These are phyloP conservation scores for Arge pagana DNA, from an alignment of 2,888 invertebrate species.

Conservation along the genomic window DNA sequence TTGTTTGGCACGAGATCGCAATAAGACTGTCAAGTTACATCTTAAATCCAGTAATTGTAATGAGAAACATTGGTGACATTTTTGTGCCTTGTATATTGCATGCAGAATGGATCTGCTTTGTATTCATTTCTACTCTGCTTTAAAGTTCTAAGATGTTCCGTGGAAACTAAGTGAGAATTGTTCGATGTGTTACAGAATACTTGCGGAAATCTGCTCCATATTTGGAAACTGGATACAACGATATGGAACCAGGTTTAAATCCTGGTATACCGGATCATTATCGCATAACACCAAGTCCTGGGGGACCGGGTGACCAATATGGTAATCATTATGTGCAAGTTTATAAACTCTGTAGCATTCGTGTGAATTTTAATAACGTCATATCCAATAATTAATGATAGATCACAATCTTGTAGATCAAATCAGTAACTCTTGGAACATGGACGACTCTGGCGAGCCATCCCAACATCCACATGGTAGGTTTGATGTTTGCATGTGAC, in stretches of 20 bases:
- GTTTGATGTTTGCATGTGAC: constrained; percentile 12
- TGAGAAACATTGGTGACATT: no score
- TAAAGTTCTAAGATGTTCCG: no score
- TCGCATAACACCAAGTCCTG: constrained; percentile 70
- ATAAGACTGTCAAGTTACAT: no score
- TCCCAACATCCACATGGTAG: constrained; percentile 56
- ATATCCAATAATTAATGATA: neutral
- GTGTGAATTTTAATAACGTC: neutral
- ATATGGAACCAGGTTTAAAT: constrained; percentile 62
- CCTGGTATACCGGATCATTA: constrained; percentile 61
- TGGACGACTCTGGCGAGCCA: constrained; percentile 57
- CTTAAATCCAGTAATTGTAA: no score
- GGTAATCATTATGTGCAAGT: constrained; percentile 44
- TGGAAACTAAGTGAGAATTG: no score
- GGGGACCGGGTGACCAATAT: constrained; percentile 66
- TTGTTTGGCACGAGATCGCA: no score
- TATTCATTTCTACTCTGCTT: no score
- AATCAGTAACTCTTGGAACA: constrained; percentile 58
- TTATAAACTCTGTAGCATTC: neutral
- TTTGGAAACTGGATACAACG: constrained; percentile 69
- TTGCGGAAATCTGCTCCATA: constrained; percentile 61
- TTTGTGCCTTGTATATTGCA: no score
- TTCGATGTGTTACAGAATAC: constrained; percentile 61
- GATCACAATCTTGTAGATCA: constrained; percentile 48
- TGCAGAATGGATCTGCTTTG: no score